A percentile compares a stretch with the other conserved stretches of the same genome.
These are phyloP conservation scores for Tenthredo amoena DNA, from an alignment of 2,888 invertebrate species.

Conservation along the genomic window DNA sequence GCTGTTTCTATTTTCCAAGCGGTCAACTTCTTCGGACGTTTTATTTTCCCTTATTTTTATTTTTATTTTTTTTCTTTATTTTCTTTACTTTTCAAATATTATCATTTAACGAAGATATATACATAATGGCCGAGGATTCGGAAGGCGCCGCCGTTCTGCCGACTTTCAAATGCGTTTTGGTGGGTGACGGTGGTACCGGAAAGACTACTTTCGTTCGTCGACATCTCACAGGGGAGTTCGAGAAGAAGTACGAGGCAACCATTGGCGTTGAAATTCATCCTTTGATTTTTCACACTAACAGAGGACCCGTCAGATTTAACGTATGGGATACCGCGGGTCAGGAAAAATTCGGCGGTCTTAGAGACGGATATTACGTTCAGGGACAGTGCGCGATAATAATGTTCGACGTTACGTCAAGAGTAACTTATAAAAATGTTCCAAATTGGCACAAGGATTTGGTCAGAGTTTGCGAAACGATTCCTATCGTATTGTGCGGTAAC, in stretches of 20 bases:
- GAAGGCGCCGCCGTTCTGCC: constrained; percentile 67
- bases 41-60: not conserved
- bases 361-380: constrained; percentile 79
- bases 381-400: constrained; percentile 82
- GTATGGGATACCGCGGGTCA: constrained; percentile 85
- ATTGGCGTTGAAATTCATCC: constrained; percentile 85
- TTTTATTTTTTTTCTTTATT: not conserved
- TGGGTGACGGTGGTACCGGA: constrained; percentile 84
- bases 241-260: constrained; percentile 85
- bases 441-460: constrained; percentile 84
- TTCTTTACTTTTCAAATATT: not conserved
- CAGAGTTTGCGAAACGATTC: constrained; percentile 84
- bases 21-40: not conserved
- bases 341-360: constrained; percentile 84
- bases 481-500: constrained; percentile 83
- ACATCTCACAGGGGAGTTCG: constrained; percentile 84
- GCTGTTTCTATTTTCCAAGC: not conserved
- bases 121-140: constrained; percentile 83
- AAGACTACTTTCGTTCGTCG: constrained; percentile 85
- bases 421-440: constrained; percentile 85
- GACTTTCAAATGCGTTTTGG: constrained; percentile 80
- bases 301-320: constrained; percentile 83
- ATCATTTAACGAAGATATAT: constrained; percentile 4
- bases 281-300: constrained; percentile 82
- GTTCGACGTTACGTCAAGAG: constrained; percentile 87